Evolutionary conservation across 64 coral and sea anemone genomes (phyloP).

Genomic region (Stylophora pistillata): DNA sequence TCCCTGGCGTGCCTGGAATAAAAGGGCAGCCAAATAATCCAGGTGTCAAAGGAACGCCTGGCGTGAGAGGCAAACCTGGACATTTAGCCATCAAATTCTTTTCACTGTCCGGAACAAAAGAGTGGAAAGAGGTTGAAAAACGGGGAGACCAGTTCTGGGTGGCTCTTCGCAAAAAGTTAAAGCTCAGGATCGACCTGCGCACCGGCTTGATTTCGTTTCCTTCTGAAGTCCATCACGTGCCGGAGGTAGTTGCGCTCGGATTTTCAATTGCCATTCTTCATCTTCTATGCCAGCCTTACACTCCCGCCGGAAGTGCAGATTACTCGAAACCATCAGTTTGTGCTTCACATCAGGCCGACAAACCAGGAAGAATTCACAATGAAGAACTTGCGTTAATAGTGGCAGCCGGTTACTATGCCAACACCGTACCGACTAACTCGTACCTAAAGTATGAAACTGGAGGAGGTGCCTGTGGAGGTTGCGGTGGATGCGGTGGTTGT

Average conservation of each 20-base stretch:
- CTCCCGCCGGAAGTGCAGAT: neutral
- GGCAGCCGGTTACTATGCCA: slow-evolving; percentile 41
- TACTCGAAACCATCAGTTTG: slow-evolving; percentile 21
- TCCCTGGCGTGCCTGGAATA: neutral
- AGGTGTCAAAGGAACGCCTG: neutral
- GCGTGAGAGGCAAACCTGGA: slow-evolving; percentile 29
- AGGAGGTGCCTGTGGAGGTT: slow-evolving; percentile 17
- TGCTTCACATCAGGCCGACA: neutral
- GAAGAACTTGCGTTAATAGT: slow-evolving; percentile 29
- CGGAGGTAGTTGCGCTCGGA: slow-evolving; percentile 57
- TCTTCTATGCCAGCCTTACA: slow-evolving; percentile 61
- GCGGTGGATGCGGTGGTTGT: slow-evolving; percentile 44
- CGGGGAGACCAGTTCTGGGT: slow-evolving; percentile 13
- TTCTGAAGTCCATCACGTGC: neutral
- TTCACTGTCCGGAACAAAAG: neutral
- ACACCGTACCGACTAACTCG: slow-evolving; percentile 28
- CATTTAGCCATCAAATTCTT: slow-evolving; percentile 45
- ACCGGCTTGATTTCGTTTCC: slow-evolving; percentile 46
- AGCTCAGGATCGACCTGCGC: slow-evolving; percentile 41
- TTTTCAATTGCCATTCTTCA: slow-evolving; percentile 71
- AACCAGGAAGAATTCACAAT: slow-evolving; percentile 46
- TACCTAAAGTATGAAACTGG: slow-evolving; percentile 26
- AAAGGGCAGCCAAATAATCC: neutral
- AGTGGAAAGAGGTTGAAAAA: neutral
- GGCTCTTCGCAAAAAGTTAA: slow-evolving; percentile 10